Evolutionary conservation across 2,888 invertebrate genomes (phyloP), one percentile per base, ranked within the genome.

Genomic region (Rhimphoctona megacephalus): DNA sequence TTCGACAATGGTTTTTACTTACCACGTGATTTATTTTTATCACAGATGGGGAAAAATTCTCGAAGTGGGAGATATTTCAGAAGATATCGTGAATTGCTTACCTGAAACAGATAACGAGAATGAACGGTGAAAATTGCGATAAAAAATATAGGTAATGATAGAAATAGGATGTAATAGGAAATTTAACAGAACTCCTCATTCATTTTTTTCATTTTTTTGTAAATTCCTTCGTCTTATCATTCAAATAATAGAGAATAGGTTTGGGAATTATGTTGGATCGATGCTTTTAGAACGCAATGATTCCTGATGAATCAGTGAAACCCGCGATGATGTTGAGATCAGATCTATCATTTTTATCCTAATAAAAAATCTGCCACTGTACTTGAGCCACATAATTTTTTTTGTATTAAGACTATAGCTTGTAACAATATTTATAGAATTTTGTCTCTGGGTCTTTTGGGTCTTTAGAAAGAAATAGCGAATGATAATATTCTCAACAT

Each of bases 101-200:
- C 73, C 81, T 67, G 81, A 43, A 81, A 81, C 81, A 74, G 22
- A 81, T 30, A 64, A 61, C 4, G 3, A 46, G 14, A 73, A 39
- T 11, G 7, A 14, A 36, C 30, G 22, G n/a, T 46, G 30, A 64
- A 64, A 64, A 64, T 17, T 5, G 25, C 17, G 46, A 76, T 64
- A 67, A 22, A 43, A n/a, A n/a, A n/a, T n/a, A n/a, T n/a, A n/a
- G n/a, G n/a, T n/a, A n/a, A n/a, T n/a, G n/a, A n/a, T n/a, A n/a
- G n/a, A 52, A 19, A 61, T 61, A 17, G 8, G 22, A 22, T 11
- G 22, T 17, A n/a, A 74, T 19, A 36, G 43, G 14, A 49, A 25
- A 36, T 36, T 19, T 0, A 54, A 22, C 6, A n/a, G n/a, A n/a
- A n/a, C n/a, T n/a, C n/a, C n/a, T n/a, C n/a, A n/a, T n/a, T n/a